These are phyloP conservation scores for Biston stratarius DNA, from an alignment of 2,888 invertebrate species.

Conservation along the genomic window DNA sequence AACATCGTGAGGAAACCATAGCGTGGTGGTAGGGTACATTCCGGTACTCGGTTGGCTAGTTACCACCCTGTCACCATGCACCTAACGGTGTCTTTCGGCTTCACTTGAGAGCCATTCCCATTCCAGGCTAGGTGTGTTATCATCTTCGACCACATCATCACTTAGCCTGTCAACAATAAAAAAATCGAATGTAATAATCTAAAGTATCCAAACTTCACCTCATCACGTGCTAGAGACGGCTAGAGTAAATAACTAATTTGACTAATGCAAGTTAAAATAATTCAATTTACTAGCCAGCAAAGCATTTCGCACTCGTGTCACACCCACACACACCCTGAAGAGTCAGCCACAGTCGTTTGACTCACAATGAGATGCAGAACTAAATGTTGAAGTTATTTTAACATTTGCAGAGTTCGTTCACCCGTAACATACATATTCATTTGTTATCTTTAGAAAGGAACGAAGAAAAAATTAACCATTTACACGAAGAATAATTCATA, in stretches of 20 bases:
- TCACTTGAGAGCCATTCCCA: too few species aligned
- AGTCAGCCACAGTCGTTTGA: conserved; percentile 13
- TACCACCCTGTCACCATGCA: too few species aligned
- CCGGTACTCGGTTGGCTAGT: too few species aligned
- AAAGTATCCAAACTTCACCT: too few species aligned
- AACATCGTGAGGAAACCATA: too few species aligned
- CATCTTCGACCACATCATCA: too few species aligned
- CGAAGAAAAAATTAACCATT: conserved; percentile 12
- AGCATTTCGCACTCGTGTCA: conserved; percentile 22
- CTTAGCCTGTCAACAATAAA: too few species aligned
- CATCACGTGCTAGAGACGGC: background rate
- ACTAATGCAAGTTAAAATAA: conserved; percentile 17
- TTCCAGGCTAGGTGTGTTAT: too few species aligned
- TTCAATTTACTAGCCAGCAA: conserved; percentile 9
- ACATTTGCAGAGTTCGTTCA: conserved; percentile 24
- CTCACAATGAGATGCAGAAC: conserved; percentile 25
- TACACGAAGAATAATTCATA: conserved; percentile 1
- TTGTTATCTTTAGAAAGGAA: conserved; percentile 23
- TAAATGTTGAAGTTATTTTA: conserved; percentile 26
- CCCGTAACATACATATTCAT: conserved; percentile 5
- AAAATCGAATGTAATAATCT: too few species aligned
- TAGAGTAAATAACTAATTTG: conserved; percentile 5
- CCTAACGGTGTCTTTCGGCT: too few species aligned
- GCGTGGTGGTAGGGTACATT: too few species aligned
- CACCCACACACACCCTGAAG: conserved; percentile 29